phyloP scores from a whole-genome alignment of 2,113 vertebrate species.

The Arenaria interpres region DNA sequence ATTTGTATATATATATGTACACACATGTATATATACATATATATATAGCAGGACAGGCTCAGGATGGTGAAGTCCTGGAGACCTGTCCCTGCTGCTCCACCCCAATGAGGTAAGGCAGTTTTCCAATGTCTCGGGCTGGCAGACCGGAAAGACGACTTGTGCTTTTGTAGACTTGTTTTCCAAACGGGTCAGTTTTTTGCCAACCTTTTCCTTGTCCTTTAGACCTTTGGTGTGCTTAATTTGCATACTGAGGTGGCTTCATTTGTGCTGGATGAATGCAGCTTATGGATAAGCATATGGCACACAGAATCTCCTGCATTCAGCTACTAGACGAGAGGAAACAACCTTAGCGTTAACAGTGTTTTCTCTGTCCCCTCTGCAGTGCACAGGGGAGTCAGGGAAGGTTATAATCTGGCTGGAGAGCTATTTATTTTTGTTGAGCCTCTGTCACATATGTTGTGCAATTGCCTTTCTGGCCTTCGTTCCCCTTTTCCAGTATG shows the following conservation, averaged over 20 bases:
- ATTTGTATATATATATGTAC: no score
- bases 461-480: conserved; percentile 33
- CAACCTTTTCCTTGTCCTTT: neutral
- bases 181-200: neutral
- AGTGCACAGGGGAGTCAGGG: neutral
- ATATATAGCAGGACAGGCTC: neutral
- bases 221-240: neutral
- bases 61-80: neutral
- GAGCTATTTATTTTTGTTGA: neutral
- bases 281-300: neutral
- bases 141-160: neutral
- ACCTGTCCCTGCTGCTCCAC: neutral
- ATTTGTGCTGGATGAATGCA: neutral
- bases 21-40: no score
- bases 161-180: neutral
- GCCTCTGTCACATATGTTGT: conserved; percentile 1
- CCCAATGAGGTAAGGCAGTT: neutral
- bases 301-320: neutral
- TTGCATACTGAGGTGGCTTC: neutral
- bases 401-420: neutral
- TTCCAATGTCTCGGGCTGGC: neutral
- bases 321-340: neutral
- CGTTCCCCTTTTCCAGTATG: neutral
- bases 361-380: neutral
- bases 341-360: accelerated